Evolutionary conservation across 2,888 invertebrate species (phyloP).

Genomic region (Busseola fusca): DNA sequence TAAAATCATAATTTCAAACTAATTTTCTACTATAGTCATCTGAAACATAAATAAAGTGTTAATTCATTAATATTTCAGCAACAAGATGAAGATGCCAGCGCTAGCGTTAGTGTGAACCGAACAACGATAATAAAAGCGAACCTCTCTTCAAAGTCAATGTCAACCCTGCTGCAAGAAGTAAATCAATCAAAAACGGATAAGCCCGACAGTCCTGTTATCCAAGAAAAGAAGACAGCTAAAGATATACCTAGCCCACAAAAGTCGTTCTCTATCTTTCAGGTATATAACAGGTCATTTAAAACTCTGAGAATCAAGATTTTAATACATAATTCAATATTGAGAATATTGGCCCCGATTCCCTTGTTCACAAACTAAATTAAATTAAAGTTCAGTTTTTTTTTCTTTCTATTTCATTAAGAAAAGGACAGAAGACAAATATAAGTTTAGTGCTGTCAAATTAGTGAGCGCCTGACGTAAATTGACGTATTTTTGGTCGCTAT

Average conservation of each 20-base stretch:
- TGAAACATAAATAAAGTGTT: neutral
- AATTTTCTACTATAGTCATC: neutral
- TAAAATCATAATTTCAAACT: neutral
- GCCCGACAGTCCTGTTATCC: conserved; percentile 45
- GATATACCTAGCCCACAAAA: conserved; percentile 84
- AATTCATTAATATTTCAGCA: conserved; percentile 69
- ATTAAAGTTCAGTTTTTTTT: no score
- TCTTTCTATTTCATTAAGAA: no score
- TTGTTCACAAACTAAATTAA: no score
- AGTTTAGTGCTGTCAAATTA: no score
- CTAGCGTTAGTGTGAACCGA: conserved; percentile 73
- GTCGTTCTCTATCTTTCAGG: conserved; percentile 82
- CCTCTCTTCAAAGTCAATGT: conserved; percentile 75
- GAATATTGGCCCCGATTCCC: no score
- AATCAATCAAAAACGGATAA: conserved; percentile 63
- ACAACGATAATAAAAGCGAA: conserved; percentile 82
- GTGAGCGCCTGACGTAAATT: no score
- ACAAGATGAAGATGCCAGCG: conserved; percentile 73
- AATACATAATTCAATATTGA: neutral
- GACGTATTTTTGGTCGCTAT: no score
- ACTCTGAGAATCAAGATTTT: neutral
- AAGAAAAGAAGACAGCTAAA: conserved; percentile 75
- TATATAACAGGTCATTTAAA: conserved; percentile 53
- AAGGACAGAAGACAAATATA: no score
- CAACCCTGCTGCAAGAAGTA: conserved; percentile 72